phyloP scores from a whole-genome alignment of 2,797 vertebrate genomes.

The Melanotaenia maccullochi region DNA sequence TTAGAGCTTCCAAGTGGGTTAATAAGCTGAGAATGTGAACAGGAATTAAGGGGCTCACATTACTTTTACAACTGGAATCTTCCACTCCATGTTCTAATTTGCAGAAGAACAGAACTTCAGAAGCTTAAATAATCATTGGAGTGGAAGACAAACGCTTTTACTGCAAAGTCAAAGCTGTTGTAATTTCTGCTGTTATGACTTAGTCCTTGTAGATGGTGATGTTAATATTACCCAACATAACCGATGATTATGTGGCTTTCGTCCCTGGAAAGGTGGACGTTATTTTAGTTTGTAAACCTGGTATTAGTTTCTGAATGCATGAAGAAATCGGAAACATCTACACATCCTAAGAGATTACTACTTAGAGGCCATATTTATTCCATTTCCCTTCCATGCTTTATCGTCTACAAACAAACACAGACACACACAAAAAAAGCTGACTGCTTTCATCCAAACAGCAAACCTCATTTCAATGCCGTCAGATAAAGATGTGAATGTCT shows the following conservation, averaged over 20 bases:
- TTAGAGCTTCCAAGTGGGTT: constrained; percentile 38
- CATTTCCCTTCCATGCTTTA: neutral
- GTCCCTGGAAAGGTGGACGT: neutral
- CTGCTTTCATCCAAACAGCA: constrained; percentile 24
- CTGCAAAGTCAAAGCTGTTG: constrained; percentile 2
- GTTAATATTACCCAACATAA: neutral
- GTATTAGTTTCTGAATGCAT: neutral
- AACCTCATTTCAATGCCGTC: neutral
- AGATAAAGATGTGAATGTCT: neutral
- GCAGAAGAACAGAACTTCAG: constrained; percentile 24
- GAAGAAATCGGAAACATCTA: neutral
- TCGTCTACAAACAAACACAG: neutral
- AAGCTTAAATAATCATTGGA: constrained; percentile 25
- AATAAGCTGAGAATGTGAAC: constrained; percentile 40
- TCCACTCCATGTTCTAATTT: constrained; percentile 4
- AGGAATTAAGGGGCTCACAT: constrained; percentile 38
- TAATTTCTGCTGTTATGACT: constrained; percentile 4
- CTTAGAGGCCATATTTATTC: neutral
- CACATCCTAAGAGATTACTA: neutral
- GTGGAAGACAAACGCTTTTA: constrained; percentile 24
- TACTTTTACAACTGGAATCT: constrained; percentile 36
- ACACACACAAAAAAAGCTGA: neutral
- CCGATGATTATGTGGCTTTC: neutral
- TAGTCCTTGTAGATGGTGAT: neutral
- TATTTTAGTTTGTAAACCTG: neutral